Percentiles rank a stretch among this genome's conserved stretches.
These are phyloP conservation scores for Tuta absoluta DNA, from an alignment of 2,888 invertebrate species.

Conservation along the genomic window DNA sequence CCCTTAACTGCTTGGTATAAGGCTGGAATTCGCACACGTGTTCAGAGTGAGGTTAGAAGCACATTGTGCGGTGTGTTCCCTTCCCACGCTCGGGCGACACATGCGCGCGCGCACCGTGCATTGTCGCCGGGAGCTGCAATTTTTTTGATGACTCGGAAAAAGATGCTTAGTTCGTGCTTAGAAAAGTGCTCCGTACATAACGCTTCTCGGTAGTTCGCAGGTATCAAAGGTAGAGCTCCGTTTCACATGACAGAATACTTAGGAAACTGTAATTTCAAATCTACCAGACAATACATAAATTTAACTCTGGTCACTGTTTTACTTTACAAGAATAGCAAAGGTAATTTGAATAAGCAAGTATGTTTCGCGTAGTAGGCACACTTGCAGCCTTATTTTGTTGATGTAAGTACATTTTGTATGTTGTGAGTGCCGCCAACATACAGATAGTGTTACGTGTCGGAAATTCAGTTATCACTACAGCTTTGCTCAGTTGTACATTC, in stretches of 20 bases:
- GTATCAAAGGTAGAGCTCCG: conserved; percentile 3
- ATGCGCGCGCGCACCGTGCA: conserved; percentile 43
- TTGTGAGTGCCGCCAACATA: not conserved
- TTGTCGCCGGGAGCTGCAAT: conserved; percentile 35
- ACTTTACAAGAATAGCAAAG: not conserved
- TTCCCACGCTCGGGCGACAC: conserved; percentile 56
- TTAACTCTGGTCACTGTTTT: not conserved
- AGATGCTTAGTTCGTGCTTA: conserved; percentile 21
- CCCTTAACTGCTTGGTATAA: conserved; percentile 22
- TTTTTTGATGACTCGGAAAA: conserved; percentile 31
- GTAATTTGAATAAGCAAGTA: not conserved
- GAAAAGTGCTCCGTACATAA: conserved; percentile 5
- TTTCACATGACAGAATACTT: too few species aligned
- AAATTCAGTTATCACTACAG: not conserved
- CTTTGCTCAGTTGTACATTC: conserved; percentile 3
- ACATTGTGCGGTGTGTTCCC: conserved; percentile 30
- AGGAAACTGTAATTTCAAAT: too few species aligned
- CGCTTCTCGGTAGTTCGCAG: not conserved
- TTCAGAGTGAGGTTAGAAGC: conserved; percentile 13
- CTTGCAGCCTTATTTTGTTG: not conserved
- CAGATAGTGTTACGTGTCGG: not conserved
- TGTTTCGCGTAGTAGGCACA: not conserved
- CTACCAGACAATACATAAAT: too few species aligned
- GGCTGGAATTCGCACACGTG: conserved; percentile 8
- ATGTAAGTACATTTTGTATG: not conserved